A percentile compares a stretch with the other conserved stretches of the same genome.
Evolutionary conservation across 1,140 invertebrate genomes (phyloP).

Genomic region (Saxidomus purpurata): DNA sequence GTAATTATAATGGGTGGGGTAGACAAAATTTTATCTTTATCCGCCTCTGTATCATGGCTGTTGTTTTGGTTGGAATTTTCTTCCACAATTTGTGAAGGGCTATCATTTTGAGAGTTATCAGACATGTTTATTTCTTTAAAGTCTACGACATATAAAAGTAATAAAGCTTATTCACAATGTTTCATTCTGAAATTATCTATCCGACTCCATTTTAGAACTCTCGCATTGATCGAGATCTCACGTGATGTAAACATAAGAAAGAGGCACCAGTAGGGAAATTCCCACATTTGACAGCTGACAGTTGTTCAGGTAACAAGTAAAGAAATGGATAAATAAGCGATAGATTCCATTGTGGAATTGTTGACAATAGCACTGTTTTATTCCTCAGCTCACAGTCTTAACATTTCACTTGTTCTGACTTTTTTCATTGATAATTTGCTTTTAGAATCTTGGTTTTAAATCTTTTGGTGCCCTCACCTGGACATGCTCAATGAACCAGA

Average conservation of each 20-base stretch:
- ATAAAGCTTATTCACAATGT: background rate
- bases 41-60: background rate
- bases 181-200: background rate
- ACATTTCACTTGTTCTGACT: too few relatives aligned
- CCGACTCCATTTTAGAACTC: conserved; percentile 22
- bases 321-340: background rate
- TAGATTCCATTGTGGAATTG: too few relatives aligned
- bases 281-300: conserved; percentile 47
- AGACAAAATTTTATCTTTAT: background rate
- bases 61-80: background rate
- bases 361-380: too few relatives aligned
- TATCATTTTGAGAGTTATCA: background rate
- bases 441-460: background rate
- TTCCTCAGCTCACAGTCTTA: too few relatives aligned
- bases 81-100: background rate
- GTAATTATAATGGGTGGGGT: background rate
- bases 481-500: conserved; percentile 39
- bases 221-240: conserved; percentile 8
- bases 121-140: background rate
- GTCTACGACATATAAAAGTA: background rate
- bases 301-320: background rate
- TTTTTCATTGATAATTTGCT: too few relatives aligned
- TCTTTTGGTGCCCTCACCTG: conserved; percentile 30
- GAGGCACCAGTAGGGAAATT: conserved; percentile 26
- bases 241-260: conserved; percentile 58